Percentiles rank a stretch among this genome's conserved stretches.
Evolutionary conservation across 2,113 vertebrate genomes (phyloP).

Genomic region (Jaculus jaculus): DNA sequence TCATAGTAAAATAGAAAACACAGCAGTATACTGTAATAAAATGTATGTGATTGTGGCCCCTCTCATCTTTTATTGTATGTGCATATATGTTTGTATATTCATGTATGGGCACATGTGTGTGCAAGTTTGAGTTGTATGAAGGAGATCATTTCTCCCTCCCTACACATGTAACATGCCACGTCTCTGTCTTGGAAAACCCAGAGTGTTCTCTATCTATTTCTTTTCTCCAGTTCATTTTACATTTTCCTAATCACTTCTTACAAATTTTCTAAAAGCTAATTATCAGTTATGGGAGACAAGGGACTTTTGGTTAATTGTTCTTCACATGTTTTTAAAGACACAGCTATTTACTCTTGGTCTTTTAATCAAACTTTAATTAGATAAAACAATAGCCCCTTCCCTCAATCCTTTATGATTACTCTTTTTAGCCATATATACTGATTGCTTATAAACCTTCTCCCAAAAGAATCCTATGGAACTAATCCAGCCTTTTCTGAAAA

Average conservation of each 20-base stretch:
- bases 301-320: constrained; percentile 2
- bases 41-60: neutral
- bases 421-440: neutral
- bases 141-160: neutral
- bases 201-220: neutral
- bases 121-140: too few species aligned
- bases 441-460: neutral
- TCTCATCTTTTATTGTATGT: neutral
- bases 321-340: constrained; percentile 1
- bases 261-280: neutral
- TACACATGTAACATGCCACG: neutral
- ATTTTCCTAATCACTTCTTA: neutral
- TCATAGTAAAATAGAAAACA: neutral
- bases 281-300: neutral
- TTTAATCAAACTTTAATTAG: constrained; percentile 18
- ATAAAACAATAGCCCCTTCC: neutral
- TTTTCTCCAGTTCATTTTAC: neutral
- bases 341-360: neutral
- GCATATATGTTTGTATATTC: too few species aligned
- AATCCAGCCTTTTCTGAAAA: constrained; percentile 9
- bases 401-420: constrained; percentile 35
- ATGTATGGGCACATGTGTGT: too few species aligned
- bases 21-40: neutral
- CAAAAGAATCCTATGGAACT: neutral
- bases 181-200: neutral